A percentile compares a stretch with the other conserved stretches of the same genome.
phyloP scores from a whole-genome alignment of 64 coral and sea anemone genomes.

The Porites lutea region DNA sequence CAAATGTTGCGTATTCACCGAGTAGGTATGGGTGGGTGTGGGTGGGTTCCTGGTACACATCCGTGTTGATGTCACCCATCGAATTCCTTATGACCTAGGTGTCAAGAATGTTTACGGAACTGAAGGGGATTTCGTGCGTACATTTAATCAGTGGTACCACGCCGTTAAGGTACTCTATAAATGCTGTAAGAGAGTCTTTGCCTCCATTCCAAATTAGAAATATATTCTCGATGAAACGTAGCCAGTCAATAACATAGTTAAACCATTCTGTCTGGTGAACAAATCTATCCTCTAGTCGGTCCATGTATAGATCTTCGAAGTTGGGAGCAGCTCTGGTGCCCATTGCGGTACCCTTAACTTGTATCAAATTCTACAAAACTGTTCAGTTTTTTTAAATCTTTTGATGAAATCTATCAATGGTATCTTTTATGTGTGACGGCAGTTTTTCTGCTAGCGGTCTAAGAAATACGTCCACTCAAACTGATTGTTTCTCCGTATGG shows the following conservation, averaged over 20 bases:
- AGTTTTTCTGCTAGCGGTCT: neutral
- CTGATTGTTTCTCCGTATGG: neutral
- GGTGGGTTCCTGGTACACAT: conserved; percentile 40
- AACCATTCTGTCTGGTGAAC: conserved; percentile 12
- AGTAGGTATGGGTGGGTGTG: conserved; percentile 47
- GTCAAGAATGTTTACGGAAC: conserved; percentile 11
- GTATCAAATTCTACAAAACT: neutral
- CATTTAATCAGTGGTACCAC: conserved; percentile 15
- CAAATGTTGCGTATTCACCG: conserved; percentile 34
- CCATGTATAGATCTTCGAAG: neutral
- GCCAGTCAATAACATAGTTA: conserved; percentile 31
- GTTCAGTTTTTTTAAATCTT: neutral
- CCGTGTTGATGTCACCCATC: conserved; percentile 14
- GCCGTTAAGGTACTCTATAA: conserved; percentile 26
- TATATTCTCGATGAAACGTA: conserved; percentile 33
- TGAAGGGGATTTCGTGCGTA: neutral
- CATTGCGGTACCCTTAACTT: too few species aligned
- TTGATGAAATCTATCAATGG: neutral
- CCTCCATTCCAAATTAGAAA: conserved; percentile 23
- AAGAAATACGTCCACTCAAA: neutral
- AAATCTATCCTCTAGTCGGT: conserved; percentile 1
- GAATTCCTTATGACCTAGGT: neutral
- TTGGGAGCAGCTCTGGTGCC: neutral
- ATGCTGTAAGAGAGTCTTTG: neutral
- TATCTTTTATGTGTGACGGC: neutral